Evolutionary conservation across 2,888 invertebrate genomes (phyloP).

Genomic region (Agelastica alni): DNA sequence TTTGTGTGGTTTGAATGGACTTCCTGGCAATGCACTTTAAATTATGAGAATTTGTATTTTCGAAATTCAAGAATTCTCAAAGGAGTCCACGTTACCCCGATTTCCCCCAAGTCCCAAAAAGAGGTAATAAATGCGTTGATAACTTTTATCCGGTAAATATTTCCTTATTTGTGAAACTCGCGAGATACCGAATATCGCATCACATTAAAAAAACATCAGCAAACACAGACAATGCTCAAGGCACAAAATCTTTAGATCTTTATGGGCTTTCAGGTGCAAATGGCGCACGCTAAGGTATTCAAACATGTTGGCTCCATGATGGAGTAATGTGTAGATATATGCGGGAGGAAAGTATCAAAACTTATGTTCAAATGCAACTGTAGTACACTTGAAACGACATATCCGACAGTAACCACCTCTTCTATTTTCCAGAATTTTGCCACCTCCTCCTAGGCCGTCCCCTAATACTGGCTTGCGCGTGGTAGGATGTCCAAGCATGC

Average conservation of each 20-base stretch:
- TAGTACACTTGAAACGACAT: conserved; percentile 50
- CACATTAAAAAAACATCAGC: conserved; percentile 12
- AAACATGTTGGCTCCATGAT: conserved; percentile 7
- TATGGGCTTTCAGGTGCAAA: conserved; percentile 12
- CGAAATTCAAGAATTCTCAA: too few species aligned
- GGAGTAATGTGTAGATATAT: conserved; percentile 8
- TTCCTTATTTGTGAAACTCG: conserved; percentile 4
- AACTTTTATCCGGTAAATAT: not conserved
- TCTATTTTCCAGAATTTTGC: conserved; percentile 46
- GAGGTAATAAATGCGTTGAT: not conserved
- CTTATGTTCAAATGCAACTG: conserved; percentile 29
- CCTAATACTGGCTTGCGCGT: conserved; percentile 38
- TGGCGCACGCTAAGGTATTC: conserved; percentile 5
- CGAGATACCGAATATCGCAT: conserved; percentile 5
- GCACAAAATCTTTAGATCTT: conserved; percentile 9
- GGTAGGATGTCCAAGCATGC: conserved; percentile 12
- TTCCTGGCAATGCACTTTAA: too few species aligned
- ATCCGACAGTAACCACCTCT: conserved; percentile 47
- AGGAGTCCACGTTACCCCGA: too few species aligned
- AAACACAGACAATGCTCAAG: conserved; percentile 5
- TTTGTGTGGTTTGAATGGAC: too few species aligned
- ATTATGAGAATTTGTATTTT: too few species aligned
- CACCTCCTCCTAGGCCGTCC: conserved; percentile 42
- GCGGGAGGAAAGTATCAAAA: conserved; percentile 5
- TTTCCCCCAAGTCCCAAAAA: too few species aligned